Evolutionary conservation across 2,113 vertebrate species (phyloP), one percentile per base, ranked within the genome.

Genomic region (Enhydra lutris): DNA sequence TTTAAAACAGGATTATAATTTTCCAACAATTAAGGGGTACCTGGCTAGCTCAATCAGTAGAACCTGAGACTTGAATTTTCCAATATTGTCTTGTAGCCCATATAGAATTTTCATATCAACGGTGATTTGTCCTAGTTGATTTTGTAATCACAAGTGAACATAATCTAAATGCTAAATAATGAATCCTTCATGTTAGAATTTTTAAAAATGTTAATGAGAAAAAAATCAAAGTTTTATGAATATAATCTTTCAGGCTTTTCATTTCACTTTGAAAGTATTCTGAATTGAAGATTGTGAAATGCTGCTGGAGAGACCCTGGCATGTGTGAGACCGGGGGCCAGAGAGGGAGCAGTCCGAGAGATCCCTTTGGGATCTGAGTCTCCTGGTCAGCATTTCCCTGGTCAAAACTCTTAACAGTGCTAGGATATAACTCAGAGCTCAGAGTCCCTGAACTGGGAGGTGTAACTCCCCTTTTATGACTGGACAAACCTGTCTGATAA

Each of bases 31-130:
- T 29, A 17, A 52, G 73, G 42, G 39, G 14, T 0, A 98, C 98
- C 98, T 97, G 98, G 98, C 98, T 99, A 98, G 98, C 98, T 99
- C 98, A 98, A 98, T 98, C 98, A 98, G 98, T 99, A 98, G 98
- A 98, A 98, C 97, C 98, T 98, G 98, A 98, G 98, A 98, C 98
- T 98, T 98, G 17, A 4, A 21, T 34, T 86, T 96, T 86, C 95
- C 89, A 94, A n/a, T 88, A 81, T n/a, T 80, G 0, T 23, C 82
- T 39, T 69, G 91, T 89, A 82, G 50, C n/a, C 50, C 1, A 42
- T n/a, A 52, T n/a, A 65, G 36, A 74, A 80, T 94, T 94, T 97
- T 31, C 20, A 2, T 83, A 55, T 84, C 39, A 80, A 13, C 76
- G 34, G 71, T 26, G 21, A 92, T 89, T 86, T 89, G 59, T 95